Evolutionary conservation across 2,797 vertebrate species (phyloP).

Genomic region (Malacoctenus gilli): DNA sequence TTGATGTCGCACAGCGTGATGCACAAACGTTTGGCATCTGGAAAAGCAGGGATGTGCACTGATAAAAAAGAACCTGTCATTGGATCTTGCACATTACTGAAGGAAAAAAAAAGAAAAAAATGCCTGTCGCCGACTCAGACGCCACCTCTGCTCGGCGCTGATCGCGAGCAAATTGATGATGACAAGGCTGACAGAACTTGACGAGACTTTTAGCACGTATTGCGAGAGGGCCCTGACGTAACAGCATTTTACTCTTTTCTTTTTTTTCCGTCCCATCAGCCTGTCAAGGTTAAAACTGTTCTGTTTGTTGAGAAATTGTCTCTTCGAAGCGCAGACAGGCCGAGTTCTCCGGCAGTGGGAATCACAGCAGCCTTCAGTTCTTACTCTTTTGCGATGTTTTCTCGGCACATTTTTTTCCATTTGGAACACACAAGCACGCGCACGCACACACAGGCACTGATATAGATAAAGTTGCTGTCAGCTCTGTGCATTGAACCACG

Average conservation of each 20-base stretch:
- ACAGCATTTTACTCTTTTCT: not conserved
- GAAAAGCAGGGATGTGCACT: slow-evolving; percentile 16
- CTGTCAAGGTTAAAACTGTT: too few species aligned
- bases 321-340: too few species aligned
- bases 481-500: too few species aligned
- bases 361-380: too few species aligned
- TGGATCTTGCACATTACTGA: slow-evolving; percentile 16
- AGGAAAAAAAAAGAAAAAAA: slow-evolving; percentile 11
- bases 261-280: too few species aligned
- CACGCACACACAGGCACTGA: too few species aligned
- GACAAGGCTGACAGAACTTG: slow-evolving; percentile 45
- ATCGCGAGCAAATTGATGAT: slow-evolving; percentile 23
- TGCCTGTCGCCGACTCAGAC: slow-evolving; percentile 11
- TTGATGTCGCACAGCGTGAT: slow-evolving; percentile 3
- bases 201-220: slow-evolving; percentile 37
- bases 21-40: slow-evolving; percentile 12
- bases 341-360: too few species aligned
- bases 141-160: slow-evolving; percentile 20
- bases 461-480: too few species aligned
- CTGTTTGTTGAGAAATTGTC: too few species aligned
- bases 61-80: slow-evolving; percentile 18
- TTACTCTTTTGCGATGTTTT: too few species aligned
- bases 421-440: too few species aligned
- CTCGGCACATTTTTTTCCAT: too few species aligned
- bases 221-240: slow-evolving; percentile 24